Percentiles rank a stretch among this genome's conserved stretches.
phyloP scores from a whole-genome alignment of 2,888 invertebrate species.

The Cenopis cana region DNA sequence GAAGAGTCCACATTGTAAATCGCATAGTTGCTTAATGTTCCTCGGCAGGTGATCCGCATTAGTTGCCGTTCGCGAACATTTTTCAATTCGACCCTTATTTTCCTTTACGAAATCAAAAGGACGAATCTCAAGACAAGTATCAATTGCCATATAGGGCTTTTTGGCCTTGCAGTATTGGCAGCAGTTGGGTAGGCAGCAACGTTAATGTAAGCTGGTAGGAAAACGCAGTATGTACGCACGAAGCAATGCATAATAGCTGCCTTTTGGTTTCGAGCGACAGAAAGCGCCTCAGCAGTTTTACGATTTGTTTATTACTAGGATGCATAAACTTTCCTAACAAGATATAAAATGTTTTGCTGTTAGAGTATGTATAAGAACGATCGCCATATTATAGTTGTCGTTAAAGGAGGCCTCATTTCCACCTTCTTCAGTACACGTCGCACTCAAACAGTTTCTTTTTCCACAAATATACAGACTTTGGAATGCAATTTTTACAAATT shows the following conservation, averaged over 20 bases:
- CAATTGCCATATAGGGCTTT: background rate
- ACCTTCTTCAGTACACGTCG: background rate
- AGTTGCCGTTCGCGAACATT: slow-evolving; percentile 3
- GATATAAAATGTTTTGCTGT: slow-evolving; percentile 16
- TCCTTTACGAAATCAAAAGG: background rate
- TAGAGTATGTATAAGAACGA: background rate
- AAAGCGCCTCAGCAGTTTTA: slow-evolving; percentile 10
- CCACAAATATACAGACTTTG: background rate
- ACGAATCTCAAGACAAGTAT: background rate
- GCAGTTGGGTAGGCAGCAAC: slow-evolving; percentile 5
- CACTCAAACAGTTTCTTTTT: background rate
- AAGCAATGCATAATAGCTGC: background rate
- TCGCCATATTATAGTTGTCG: background rate
- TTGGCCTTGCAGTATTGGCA: background rate
- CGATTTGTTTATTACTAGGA: slow-evolving; percentile 21
- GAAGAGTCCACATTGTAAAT: background rate
- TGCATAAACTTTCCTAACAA: slow-evolving; percentile 25
- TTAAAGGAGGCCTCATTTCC: background rate
- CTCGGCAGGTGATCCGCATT: slow-evolving; percentile 1
- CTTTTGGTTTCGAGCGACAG: background rate
- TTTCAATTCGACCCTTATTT: slow-evolving; percentile 2
- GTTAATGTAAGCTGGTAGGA: background rate
- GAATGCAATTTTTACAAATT: background rate
- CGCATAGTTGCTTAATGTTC: slow-evolving; percentile 2
- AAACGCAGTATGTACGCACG: background rate